Conservation (phyloP, 2,113 vertebrate species). For the Pyrgilauda ruficollis region DNA sequence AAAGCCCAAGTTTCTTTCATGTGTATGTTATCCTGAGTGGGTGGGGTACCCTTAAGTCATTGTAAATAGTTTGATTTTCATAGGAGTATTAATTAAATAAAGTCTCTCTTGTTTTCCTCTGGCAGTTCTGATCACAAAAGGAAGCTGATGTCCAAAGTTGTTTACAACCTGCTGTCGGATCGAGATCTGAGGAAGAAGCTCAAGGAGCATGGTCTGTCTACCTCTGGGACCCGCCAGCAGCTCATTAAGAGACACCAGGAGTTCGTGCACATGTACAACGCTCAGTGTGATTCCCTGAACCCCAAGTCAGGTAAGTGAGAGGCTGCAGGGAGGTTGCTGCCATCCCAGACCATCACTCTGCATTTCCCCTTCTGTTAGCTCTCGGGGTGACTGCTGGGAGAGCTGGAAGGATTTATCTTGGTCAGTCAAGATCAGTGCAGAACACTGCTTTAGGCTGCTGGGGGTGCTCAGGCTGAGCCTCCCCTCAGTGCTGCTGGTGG, state of each 20-base stretch:
- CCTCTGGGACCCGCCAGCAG: conserved; percentile 83
- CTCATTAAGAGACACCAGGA: conserved; percentile 86
- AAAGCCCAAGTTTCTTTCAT: background rate
- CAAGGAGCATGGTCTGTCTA: conserved; percentile 81
- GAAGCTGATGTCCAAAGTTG: conserved; percentile 84
- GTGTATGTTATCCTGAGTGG: background rate
- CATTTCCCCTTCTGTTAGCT: background rate
- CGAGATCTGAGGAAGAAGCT: conserved; percentile 86
- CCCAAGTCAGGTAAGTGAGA: conserved; percentile 82
- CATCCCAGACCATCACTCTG: fast-evolving
- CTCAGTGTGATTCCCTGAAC: conserved; percentile 88
- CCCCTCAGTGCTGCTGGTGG: background rate
- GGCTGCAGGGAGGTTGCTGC: background rate
- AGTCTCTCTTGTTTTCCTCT: background rate
- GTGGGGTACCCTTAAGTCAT: background rate
- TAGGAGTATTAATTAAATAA: background rate
- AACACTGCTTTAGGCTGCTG: fast-evolving
- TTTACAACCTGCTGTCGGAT: conserved; percentile 88
- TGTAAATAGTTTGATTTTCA: background rate
- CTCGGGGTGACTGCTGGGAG: background rate
- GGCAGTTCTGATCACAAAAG: conserved; percentile 75
- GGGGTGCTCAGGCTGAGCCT: fast-evolving
- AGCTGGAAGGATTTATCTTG: background rate
- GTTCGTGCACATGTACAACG: conserved; percentile 88
- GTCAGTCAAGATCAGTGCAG: background rate